A percentile compares a stretch with the other conserved stretches of the same genome.
Conservation (phyloP, 2,113 vertebrate genomes). For the Anser cygnoides region DNA sequence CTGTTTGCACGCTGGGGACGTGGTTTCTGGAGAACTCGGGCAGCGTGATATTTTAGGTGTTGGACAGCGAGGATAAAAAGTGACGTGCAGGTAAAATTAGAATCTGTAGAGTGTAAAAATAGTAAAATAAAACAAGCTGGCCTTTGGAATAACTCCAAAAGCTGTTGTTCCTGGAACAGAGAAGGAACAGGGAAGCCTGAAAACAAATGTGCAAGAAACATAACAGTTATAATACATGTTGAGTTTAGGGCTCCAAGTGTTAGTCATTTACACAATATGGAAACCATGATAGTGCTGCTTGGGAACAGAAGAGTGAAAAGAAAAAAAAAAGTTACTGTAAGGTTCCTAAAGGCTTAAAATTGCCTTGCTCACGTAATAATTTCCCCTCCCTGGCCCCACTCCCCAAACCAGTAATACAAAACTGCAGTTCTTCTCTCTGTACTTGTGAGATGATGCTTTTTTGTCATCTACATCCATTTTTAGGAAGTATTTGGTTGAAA, state of each 20-base stretch:
- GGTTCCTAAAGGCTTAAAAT: background rate
- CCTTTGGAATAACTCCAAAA: background rate
- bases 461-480: background rate
- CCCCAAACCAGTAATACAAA: background rate
- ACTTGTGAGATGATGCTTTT: background rate
- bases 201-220: background rate
- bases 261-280: background rate
- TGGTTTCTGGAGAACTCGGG: background rate
- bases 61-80: background rate
- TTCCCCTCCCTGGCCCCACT: background rate
- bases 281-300: background rate
- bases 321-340: background rate
- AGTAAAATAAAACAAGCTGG: background rate
- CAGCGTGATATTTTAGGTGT: fast-evolving
- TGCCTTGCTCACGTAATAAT: background rate
- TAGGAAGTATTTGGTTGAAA: background rate
- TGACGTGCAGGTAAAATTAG: background rate
- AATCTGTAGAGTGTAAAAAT: background rate
- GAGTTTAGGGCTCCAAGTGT: background rate
- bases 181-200: background rate
- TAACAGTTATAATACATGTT: background rate
- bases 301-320: background rate
- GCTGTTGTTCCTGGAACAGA: background rate
- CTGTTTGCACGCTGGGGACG: fast-evolving
- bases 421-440: background rate